Evolutionary conservation across 2,797 vertebrate genomes (phyloP).

Genomic region (Tragelaphus oryx): DNA sequence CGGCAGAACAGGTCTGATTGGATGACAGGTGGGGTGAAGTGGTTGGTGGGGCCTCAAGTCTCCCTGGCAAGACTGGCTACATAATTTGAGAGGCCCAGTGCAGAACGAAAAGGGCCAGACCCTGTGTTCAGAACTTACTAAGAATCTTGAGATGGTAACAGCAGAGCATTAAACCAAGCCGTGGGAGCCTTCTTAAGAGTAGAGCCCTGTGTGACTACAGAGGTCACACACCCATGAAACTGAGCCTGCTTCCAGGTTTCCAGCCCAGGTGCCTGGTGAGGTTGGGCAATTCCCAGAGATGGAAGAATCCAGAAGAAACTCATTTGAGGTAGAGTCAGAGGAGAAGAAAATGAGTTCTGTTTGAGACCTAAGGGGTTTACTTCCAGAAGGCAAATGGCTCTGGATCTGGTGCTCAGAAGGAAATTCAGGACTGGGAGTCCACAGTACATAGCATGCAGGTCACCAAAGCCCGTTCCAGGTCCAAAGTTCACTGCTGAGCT

Average conservation of each 20-base stretch:
- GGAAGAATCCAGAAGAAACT: not conserved
- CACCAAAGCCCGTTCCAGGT: not conserved
- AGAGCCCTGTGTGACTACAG: not conserved
- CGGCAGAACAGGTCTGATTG: not conserved
- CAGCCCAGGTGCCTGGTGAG: not conserved
- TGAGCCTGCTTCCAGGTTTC: not conserved
- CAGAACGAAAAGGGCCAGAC: not conserved
- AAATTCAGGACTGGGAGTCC: not conserved
- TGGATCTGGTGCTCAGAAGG: not conserved
- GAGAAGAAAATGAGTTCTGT: not conserved
- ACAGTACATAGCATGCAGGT: rapidly evolving
- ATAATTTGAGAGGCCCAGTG: not conserved
- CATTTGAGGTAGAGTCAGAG: not conserved
- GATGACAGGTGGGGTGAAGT: not conserved
- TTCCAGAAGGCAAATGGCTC: not conserved
- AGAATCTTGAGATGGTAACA: not conserved
- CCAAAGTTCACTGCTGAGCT: not conserved
- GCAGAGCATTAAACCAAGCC: not conserved
- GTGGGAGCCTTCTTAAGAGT: rapidly evolving
- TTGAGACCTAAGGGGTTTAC: not conserved
- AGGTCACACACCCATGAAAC: not conserved
- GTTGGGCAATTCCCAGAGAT: not conserved
- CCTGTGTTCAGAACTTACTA: not conserved
- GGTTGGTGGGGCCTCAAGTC: not conserved
- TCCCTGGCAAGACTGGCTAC: not conserved